Conservation (phyloP, 2,113 vertebrate genomes). For the Amphiprion ocellaris region DNA sequence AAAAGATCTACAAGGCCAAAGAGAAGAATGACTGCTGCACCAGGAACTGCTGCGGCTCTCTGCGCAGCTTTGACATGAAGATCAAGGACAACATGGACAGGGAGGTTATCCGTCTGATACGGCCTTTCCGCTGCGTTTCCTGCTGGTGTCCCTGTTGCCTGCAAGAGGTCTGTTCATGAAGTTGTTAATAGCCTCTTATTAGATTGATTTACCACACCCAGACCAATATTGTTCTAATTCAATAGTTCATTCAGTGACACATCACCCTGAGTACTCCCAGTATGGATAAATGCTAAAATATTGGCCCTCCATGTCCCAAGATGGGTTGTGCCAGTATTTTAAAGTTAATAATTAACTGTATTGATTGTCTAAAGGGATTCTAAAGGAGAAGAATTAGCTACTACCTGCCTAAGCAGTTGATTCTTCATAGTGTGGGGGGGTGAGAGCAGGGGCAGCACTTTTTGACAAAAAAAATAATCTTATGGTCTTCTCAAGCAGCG, state of each 20-base stretch:
- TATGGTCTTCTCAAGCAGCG: background rate
- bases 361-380: background rate
- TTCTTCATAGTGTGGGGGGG: too few relatives aligned
- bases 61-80: slow-evolving; percentile 90
- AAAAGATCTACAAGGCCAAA: slow-evolving; percentile 89
- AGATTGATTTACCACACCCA: slow-evolving; percentile 3
- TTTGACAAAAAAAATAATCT: background rate
- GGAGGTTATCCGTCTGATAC: slow-evolving; percentile 89
- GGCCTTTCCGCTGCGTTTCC: slow-evolving; percentile 89
- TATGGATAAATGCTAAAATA: background rate
- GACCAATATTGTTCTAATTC: background rate
- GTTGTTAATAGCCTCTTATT: background rate
- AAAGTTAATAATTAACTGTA: slow-evolving; percentile 29
- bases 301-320: background rate
- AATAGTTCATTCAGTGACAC: background rate
- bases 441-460: too few relatives aligned
- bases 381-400: background rate
- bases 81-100: slow-evolving; percentile 87
- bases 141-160: slow-evolving; percentile 92
- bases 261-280: background rate
- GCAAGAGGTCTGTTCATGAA: slow-evolving; percentile 86
- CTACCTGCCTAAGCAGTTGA: background rate
- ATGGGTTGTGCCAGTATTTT: background rate
- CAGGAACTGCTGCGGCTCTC: slow-evolving; percentile 90
- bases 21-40: slow-evolving; percentile 92